phyloP scores from a whole-genome alignment of 2,113 vertebrate genomes.

The Gallinago undulata region DNA sequence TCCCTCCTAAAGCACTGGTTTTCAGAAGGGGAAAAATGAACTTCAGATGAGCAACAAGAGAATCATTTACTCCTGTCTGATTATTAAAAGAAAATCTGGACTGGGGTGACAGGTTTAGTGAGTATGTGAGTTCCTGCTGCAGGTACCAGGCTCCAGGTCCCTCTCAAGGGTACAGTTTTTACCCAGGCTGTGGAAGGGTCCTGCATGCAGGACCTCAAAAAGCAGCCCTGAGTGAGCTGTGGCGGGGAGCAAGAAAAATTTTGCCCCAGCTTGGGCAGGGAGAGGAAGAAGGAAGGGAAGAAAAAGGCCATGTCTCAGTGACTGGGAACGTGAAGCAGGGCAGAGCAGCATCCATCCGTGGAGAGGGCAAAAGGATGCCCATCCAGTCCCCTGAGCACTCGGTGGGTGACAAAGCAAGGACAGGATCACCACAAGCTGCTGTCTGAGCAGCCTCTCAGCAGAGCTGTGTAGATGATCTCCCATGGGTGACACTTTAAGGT shows the following conservation, averaged over 20 bases:
- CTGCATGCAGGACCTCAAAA: neutral
- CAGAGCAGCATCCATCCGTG: neutral
- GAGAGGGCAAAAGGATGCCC: neutral
- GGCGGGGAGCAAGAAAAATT: neutral
- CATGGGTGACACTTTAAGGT: neutral
- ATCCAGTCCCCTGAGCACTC: rapidly evolving
- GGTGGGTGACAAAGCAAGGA: neutral
- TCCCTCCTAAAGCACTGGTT: neutral
- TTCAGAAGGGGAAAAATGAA: neutral
- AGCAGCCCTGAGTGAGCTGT: neutral
- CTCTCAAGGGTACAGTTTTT: rapidly evolving
- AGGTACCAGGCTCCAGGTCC: neutral
- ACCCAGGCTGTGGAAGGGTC: neutral
- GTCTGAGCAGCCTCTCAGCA: neutral
- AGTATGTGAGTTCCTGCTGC: neutral
- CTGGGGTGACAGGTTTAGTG: constrained; percentile 45
- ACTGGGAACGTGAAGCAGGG: neutral
- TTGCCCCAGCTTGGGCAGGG: neutral
- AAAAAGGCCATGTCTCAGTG: neutral
- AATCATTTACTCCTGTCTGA: constrained; percentile 22
- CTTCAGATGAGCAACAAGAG: constrained; percentile 12
- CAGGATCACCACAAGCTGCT: neutral
- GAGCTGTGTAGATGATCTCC: neutral
- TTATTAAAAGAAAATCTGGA: neutral
- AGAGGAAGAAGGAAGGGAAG: neutral